phyloP scores from a whole-genome alignment of 2,888 invertebrate genomes.

The Chorisops tibialis region DNA sequence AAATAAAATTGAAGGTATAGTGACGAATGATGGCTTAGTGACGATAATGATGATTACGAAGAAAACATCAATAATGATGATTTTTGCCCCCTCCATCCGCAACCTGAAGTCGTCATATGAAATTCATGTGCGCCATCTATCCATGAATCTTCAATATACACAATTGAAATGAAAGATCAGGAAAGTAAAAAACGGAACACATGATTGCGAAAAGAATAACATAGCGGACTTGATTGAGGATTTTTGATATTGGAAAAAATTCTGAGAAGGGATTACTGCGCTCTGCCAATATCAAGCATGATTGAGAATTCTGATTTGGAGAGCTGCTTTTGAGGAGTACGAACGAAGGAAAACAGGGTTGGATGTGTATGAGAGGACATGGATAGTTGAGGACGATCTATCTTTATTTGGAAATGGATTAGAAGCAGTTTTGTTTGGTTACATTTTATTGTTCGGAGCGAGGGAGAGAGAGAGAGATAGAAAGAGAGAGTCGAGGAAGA shows the following conservation, averaged over 20 bases:
- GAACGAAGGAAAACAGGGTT: neutral
- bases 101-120: neutral
- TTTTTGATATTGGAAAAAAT: slow-evolving; percentile 29
- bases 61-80: no score
- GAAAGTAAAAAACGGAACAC: neutral
- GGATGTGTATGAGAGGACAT: neutral
- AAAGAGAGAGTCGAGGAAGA: no score
- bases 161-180: neutral
- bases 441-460: neutral
- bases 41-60: no score
- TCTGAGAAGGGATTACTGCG: slow-evolving; percentile 22
- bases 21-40: no score
- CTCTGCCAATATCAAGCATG: slow-evolving; percentile 12
- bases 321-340: no score
- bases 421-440: slow-evolving; percentile 22
- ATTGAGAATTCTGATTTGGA: slow-evolving; percentile 16
- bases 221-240: slow-evolving; percentile 7
- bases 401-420: slow-evolving; percentile 22
- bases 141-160: neutral
- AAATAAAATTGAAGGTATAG: no score
- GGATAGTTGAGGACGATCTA: slow-evolving; percentile 17
- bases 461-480: no score
- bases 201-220: neutral
- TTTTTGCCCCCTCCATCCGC: no score
- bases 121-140: neutral